Base-by-base conservation (phyloP, 2,113 vertebrate species). In the Semicossyphus pulcher region DNA sequence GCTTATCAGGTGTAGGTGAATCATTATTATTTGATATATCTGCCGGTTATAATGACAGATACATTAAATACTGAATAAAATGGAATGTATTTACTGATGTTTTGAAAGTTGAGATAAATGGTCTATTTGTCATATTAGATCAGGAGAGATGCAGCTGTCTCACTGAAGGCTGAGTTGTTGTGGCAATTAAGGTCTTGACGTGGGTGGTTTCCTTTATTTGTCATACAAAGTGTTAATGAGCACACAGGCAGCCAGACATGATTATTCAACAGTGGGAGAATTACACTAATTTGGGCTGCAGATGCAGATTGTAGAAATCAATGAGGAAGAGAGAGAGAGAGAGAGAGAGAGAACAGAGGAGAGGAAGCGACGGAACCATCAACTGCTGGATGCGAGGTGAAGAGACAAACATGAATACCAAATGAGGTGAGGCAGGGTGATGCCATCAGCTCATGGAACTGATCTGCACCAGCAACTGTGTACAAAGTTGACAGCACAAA, bases 221-320 rank as follows among this genome's bases (percentile, higher is more conserved):
- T 83, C 80, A 45, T 76, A 84, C 81, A 81, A 91, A 89, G 79
- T 79, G 69, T 80, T 89, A 88, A 88, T 86, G 88, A 93, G 78
- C 73, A 59, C 70, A 78, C 70, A 81, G 41, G 63, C 79, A 64
- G 74, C 44, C 54, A 79, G 61, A 88, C 71, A 82, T 86, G 80
- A 83, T 82, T 88, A 80, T 87, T 87, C 79, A 85, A 86, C 84
- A 89, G 79, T 61, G 32, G 79, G 83, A 69, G 60, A 85, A 87
- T 60, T 23, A 2, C 73, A 58, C 52, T 87, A 77, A 89, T 91
- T 90, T 79, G 67, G 67, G 60, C 32, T 67, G 64, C 62, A 73
- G 72, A 84, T 78, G 62, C 71, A 85, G 73, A 86, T 69, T 68
- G 51, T 58, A 83, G 51, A 86, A 86, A 88, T 89, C 73, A 88